Evolutionary conservation across 2,888 invertebrate genomes (phyloP).

Genomic region (Melinopterus prodromus): DNA sequence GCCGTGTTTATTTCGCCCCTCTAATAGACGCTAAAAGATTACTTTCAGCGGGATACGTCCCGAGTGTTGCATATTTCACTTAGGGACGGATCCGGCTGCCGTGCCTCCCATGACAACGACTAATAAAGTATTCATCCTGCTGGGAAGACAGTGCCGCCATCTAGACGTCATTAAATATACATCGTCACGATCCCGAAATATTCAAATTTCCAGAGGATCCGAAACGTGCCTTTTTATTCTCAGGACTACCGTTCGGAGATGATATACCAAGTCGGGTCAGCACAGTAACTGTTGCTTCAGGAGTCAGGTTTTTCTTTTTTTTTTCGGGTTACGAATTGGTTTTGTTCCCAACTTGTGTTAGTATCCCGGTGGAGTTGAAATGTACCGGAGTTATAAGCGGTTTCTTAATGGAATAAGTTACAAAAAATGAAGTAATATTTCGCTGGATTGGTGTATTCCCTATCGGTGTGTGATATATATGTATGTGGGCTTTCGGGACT

Average conservation of each 20-base stretch:
- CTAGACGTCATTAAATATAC: background rate
- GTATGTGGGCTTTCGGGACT: too few species aligned
- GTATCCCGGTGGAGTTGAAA: too few species aligned
- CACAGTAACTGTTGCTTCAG: background rate
- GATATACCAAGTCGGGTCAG: background rate
- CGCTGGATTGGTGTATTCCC: too few species aligned
- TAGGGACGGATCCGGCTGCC: background rate
- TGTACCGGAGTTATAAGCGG: too few species aligned
- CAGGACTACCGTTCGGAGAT: background rate
- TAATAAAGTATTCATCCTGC: background rate
- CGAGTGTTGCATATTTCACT: background rate
- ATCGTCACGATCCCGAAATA: constrained; percentile 4
- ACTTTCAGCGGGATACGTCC: background rate
- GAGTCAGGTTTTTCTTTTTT: too few species aligned
- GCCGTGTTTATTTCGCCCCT: too few species aligned
- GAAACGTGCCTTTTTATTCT: background rate
- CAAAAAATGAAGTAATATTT: too few species aligned
- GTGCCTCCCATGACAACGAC: background rate
- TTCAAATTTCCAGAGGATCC: background rate
- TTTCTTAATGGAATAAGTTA: too few species aligned
- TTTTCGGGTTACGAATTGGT: too few species aligned
- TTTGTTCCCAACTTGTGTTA: too few species aligned
- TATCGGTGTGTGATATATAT: too few species aligned
- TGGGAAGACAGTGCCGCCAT: background rate
- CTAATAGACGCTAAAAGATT: background rate